Evolutionary conservation across 2,113 vertebrate species (phyloP), one percentile per base, ranked within the genome.

Genomic region (Craseonycteris thonglongyai): DNA sequence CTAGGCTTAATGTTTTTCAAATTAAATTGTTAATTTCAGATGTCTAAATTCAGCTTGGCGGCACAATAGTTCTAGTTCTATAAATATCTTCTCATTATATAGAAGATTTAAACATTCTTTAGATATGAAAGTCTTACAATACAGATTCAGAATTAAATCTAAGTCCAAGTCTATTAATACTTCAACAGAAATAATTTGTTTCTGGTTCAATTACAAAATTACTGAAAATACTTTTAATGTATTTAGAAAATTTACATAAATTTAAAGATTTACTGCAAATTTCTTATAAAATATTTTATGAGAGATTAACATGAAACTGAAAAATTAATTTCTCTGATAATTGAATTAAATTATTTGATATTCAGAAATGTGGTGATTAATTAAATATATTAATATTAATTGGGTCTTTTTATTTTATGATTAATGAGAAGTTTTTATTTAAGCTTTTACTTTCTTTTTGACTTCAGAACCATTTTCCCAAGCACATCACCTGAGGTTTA

Each of bases 341-440:
- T 47, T 93, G 92, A 96, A 90, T 87, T 75, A 66, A 94, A 96
- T 94, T 95, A 97, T 59, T 85, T 88, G 90, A 84, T 87, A 74
- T 86, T 63, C 94, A 71, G 95, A 98, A 98, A 98, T 97, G 89
- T 97, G 96, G 97, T 97, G 95, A 97, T 97, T 97, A 97, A 94
- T 95, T 92, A 97, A 63, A 93, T 96, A 92, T 89, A 94, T 95
- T 96, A 92, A 95, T 97, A 97, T 98, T 97, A 96, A 96, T 80
- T 0, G n/a, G 82, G 96, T 93, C 74, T 97, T 98, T 96, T 88
- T 14, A 61, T 96, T 97, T 85, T 92, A 96, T 1, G 1, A 88
- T 56, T 98, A 98, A 98, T 97, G 94, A 97, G 95, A 97, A 96
- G 94, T 96, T 96, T 98, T 98, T 97, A 84, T 97, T 98, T 97